Evolutionary conservation across 2,888 invertebrate species (phyloP).

Genomic region (Ferrisia virgata): DNA sequence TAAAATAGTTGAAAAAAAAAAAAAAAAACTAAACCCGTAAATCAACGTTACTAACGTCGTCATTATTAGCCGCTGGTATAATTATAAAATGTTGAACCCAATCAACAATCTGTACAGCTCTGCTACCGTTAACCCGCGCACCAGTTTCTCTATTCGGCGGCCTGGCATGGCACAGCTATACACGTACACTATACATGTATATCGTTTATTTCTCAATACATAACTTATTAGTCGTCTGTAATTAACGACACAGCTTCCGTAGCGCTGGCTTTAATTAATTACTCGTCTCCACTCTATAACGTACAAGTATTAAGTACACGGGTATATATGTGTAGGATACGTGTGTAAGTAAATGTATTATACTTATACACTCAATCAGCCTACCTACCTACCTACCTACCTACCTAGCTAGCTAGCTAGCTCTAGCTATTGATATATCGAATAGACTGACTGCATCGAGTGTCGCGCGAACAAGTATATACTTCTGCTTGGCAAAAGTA

Average conservation of each 20-base stretch:
- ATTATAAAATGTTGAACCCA: conserved; percentile 15
- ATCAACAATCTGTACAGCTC: neutral
- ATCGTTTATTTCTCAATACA: neutral
- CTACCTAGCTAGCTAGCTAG: too few relatives aligned
- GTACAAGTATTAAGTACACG: neutral
- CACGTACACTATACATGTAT: too few relatives aligned
- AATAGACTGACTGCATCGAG: too few relatives aligned
- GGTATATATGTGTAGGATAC: too few relatives aligned
- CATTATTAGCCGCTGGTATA: conserved; percentile 5
- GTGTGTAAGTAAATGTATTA: too few relatives aligned
- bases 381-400: too few relatives aligned
- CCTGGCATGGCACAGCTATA: neutral
- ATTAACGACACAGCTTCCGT: conserved; percentile 4
- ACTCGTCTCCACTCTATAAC: neutral
- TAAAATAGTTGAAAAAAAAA: too few relatives aligned
- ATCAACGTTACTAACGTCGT: conserved; percentile 10
- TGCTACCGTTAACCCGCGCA: neutral
- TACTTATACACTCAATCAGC: too few relatives aligned
- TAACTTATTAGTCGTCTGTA: neutral
- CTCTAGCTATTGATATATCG: too few relatives aligned
- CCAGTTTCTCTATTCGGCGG: neutral
- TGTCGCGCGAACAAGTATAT: neutral
- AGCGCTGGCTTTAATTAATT: neutral
- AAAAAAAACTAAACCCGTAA: conserved; percentile 2
- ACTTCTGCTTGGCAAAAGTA: neutral